A percentile compares a stretch with the other conserved stretches of the same genome.
Evolutionary conservation across 2,888 invertebrate genomes (phyloP).

Genomic region (Megastigmus dorsalis): DNA sequence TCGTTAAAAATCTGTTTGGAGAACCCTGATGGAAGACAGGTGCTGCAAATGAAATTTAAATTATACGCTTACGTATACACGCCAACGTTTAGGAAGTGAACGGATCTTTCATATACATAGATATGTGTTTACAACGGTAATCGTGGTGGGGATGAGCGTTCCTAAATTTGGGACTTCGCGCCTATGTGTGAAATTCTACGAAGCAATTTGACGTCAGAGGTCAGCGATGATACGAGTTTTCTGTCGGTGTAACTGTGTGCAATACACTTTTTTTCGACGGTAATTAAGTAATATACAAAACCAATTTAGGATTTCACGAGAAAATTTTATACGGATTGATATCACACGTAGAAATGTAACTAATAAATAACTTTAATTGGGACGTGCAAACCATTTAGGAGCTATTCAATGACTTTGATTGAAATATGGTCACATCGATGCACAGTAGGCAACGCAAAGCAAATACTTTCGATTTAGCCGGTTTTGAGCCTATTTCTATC

Average conservation of each 20-base stretch:
- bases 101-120: background rate
- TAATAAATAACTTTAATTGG: background rate
- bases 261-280: background rate
- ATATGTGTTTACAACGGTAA: no score
- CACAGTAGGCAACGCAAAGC: no score
- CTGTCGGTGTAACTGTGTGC: no score
- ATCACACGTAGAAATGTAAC: background rate
- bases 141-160: background rate
- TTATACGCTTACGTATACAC: background rate
- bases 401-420: background rate
- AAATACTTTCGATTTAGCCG: no score
- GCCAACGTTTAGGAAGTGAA: background rate
- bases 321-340: no score
- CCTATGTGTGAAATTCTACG: slow-evolving; percentile 9
- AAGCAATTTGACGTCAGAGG: slow-evolving; percentile 35
- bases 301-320: no score
- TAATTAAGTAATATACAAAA: slow-evolving; percentile 2
- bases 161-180: slow-evolving; percentile 31
- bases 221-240: no score
- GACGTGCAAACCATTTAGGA: background rate
- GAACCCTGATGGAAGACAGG: background rate
- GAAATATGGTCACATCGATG: no score
- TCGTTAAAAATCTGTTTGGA: no score
- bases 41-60: background rate
- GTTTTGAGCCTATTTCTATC: no score